phyloP scores from a whole-genome alignment of 1,140 invertebrate genomes.

The Tetramorium parvispinum region DNA sequence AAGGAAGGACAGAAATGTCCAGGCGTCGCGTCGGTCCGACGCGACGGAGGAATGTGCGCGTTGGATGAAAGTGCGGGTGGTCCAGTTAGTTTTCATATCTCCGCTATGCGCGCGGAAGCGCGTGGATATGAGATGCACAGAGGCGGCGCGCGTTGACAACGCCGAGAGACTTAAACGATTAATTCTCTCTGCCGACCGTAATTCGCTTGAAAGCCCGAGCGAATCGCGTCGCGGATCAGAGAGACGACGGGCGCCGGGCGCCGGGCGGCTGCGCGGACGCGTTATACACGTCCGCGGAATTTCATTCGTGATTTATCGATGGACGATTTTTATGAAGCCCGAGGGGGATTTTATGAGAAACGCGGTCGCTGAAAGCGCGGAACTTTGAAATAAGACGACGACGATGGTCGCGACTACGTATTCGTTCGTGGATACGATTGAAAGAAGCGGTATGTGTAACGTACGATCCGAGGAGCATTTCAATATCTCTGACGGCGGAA shows the following conservation, averaged over 20 bases:
- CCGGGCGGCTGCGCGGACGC: background rate
- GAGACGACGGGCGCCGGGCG: background rate
- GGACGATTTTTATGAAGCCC: constrained; percentile 61
- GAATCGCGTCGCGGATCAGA: constrained; percentile 41
- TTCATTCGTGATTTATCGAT: constrained; percentile 59
- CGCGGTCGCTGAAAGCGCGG: constrained; percentile 52
- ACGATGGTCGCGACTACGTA: constrained; percentile 29
- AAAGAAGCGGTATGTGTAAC: constrained; percentile 8
- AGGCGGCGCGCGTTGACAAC: constrained; percentile 6
- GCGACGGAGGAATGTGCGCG: background rate
- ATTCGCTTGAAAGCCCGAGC: constrained; percentile 32
- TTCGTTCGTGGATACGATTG: constrained; percentile 34
- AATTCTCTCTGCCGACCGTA: constrained; percentile 36
- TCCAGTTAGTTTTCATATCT: constrained; percentile 18
- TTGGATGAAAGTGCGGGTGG: constrained; percentile 6
- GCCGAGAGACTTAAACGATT: constrained; percentile 47
- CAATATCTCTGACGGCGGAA: constrained; percentile 48
- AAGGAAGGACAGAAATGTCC: background rate
- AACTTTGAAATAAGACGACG: constrained; percentile 47
- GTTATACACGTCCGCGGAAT: constrained; percentile 34
- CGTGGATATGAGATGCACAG: constrained; percentile 39
- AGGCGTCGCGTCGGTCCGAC: background rate
- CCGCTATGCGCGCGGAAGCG: background rate
- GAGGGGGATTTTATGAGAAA: constrained; percentile 53
- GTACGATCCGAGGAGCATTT: constrained; percentile 29